These are phyloP conservation scores for Lepus oiostolus DNA, from an alignment of 2,797 vertebrate species.

Conservation along the genomic window DNA sequence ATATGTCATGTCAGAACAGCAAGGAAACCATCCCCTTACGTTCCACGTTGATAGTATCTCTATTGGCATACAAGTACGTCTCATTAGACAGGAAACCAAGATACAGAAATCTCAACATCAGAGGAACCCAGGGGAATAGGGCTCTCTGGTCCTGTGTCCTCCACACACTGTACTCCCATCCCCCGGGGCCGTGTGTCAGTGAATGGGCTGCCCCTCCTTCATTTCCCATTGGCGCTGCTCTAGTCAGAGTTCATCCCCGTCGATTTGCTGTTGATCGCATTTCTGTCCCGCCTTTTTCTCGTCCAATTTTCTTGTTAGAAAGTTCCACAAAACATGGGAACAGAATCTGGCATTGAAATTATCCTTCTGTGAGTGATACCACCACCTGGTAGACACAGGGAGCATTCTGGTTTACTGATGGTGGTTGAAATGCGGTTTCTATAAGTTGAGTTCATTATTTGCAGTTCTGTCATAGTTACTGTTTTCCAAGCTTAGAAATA, in stretches of 20 bases:
- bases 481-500: background rate
- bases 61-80: background rate
- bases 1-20: background rate
- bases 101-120: background rate
- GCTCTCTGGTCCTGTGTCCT: accelerated
- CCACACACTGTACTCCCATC: accelerated
- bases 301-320: background rate
- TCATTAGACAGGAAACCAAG: background rate
- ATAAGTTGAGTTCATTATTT: background rate
- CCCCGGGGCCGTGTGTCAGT: accelerated
- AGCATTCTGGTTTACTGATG: background rate
- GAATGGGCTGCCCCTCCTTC: background rate
- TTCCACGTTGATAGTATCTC: background rate
- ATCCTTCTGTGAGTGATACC: accelerated
- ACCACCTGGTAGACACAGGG: accelerated
- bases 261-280: background rate
- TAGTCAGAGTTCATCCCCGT: background rate
- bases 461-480: background rate
- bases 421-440: background rate
- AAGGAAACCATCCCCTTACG: too few species aligned
- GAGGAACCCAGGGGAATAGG: accelerated
- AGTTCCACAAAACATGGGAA: background rate
- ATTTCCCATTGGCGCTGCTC: background rate
- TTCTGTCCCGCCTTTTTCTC: background rate
- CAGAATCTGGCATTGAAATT: background rate